phyloP scores from a whole-genome alignment of 2,888 invertebrate genomes.

The Platycheirus albimanus region DNA sequence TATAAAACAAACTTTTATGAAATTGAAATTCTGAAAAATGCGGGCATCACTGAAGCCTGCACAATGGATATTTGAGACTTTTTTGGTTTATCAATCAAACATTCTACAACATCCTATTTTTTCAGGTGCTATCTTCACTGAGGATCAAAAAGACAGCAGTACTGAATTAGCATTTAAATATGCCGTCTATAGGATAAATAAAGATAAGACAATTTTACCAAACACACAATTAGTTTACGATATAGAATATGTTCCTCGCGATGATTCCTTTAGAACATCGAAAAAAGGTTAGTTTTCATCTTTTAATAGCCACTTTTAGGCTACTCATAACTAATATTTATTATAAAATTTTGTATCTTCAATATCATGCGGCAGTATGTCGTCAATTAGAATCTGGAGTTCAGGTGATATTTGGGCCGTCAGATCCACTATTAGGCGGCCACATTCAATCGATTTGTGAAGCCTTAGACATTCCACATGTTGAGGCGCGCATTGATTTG shows the following conservation, averaged over 20 bases:
- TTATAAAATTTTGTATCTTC: neutral
- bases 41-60: no score
- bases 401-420: slow-evolving; percentile 93
- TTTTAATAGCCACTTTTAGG: neutral
- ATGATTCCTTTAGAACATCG: slow-evolving; percentile 95
- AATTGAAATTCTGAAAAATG: no score
- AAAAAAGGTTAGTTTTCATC: slow-evolving; percentile 92
- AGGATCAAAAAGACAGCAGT: slow-evolving; percentile 93
- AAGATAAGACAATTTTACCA: slow-evolving; percentile 91
- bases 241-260: slow-evolving; percentile 93
- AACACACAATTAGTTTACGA: slow-evolving; percentile 96
- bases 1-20: no score
- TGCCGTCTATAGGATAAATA: slow-evolving; percentile 96
- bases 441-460: slow-evolving; percentile 95
- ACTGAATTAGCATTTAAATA: slow-evolving; percentile 96
- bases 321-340: neutral
- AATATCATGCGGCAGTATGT: slow-evolving; percentile 76
- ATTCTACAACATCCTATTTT: no score
- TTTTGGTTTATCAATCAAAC: no score
- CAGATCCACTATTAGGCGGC: slow-evolving; percentile 90
- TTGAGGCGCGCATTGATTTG: slow-evolving; percentile 89
- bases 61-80: no score
- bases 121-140: slow-evolving; percentile 94
- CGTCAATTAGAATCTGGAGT: slow-evolving; percentile 91
- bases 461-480: slow-evolving; percentile 94